Evolutionary conservation across 2,113 vertebrate species (phyloP), one percentile per base, ranked within the genome.

Genomic region (Sigmodon hispidus): DNA sequence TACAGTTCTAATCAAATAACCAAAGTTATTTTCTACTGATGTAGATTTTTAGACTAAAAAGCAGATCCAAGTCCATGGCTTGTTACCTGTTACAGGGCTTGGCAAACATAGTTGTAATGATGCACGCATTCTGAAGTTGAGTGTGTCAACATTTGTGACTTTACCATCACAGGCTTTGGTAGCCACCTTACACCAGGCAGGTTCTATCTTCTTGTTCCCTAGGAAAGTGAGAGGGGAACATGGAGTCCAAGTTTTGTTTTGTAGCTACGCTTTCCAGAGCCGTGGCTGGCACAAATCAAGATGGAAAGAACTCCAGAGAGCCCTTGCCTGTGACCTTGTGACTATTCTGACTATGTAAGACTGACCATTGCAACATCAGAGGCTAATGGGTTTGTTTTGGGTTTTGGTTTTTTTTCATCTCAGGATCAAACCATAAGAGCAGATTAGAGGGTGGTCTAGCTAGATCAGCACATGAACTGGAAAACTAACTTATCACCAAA

Each of bases 1-100:
- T 86, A 95, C 19, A 83, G 89, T 26, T 90, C 48, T 88, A 90
- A 90, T 95, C 57, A 91, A 97, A 77, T 72, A 87, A 93, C 84
- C 93, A 80, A 96, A 96, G 72, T 76, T 34, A 90, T 95, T 94
- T 94, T 59, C 86, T 31, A 92, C 9, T 59, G 75, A 43, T 89
- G 50, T 22, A 21, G 65, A 83, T 89, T 12, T 77, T 84, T 43
- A 85, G 63, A 77, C 45, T 59, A 69, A 87, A 95, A 90, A 65
- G 79, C 83, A 80, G 87, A 59, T 67, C 36, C 13, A 31, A 52
- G 61, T 48, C 85, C 55, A 48, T 40, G 22, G 69, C 63, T 81
- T 59, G 36, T 69, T 89, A 84, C 43, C 29, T 79, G 67, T 77
- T 69, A 40, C 9, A 61, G 87, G 76, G 73, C 45, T 61, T 61